Evolutionary conservation across 1,140 invertebrate genomes (phyloP), one percentile per base, ranked within the genome.

Genomic region (Orchesella cincta): DNA sequence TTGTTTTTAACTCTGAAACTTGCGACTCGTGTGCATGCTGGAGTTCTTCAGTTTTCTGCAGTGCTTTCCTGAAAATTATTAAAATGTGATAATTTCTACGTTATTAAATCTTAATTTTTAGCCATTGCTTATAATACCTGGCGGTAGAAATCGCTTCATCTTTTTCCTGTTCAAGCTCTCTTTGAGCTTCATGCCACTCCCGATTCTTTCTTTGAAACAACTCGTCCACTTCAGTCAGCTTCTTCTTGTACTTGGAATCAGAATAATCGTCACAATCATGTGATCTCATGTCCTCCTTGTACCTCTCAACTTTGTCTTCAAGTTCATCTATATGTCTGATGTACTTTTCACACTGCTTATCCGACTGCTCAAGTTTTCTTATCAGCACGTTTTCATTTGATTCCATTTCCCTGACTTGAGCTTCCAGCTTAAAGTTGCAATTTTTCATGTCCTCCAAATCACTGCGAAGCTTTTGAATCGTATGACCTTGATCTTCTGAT

Each of bases 181-280:
- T 14, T 33, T 77, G 31, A n/a, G 33, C 26, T n/a, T 31, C 23
- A 31, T 77, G 35, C 78, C 75, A 79, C 0, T 75, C 46, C 1
- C 39, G n/a, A 36, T 57, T 51, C 1, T 36, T 29, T 12, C 20
- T 52, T 35, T 67, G 34, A 3, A 77, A 18, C n/a, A 62, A 29
- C n/a, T 39, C 23, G 28, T 80, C 76, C n/a, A 78, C 34, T 26
- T 52, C 52, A 12, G 54, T 31, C 12, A 78, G 8, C 72, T 70
- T 75, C 29, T 51, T 36, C 51, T 62, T 72, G 34, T 54, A 80
- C 8, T 39, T 52, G 14, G 76, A 72, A 31, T 80, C 76, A 3
- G 78, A 46, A 39, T 39, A 73, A 12, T 80, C 79, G n/a, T 80
- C 73, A 36, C 79, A 80, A 39, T 74, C 73, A n/a, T 80, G 79